Evolutionary conservation across 2,113 vertebrate species (phyloP), one percentile per base, ranked within the genome.

Genomic region (Melanostigma gelatinosum): DNA sequence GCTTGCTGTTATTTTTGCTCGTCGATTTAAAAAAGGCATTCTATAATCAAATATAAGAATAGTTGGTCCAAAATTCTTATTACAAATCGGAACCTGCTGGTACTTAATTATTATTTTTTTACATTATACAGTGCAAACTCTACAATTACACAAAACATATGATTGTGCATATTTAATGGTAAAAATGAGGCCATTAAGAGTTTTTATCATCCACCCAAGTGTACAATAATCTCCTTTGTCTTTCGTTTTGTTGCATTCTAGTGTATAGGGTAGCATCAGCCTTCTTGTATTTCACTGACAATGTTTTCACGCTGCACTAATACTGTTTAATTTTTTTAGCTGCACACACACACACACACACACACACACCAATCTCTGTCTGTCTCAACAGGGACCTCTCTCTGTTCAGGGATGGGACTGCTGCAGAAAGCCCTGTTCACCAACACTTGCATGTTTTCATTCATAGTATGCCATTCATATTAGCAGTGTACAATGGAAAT

Each of bases 401-500:
- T 75, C 29, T 18, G 20, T 73, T 57, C 66, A 69, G 32, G 52
- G 62, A 86, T 80, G 9, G 22, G 22, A 54, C 48, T 66, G 46
- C 40, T 29, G 10, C 70, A 75, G 36, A 42, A 63, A 72, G 18
- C 55, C 24, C 18, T 61, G 68, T 48, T 77, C 69, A 64, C 10
- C 54, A 64, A 62, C n/a, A 68, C 75, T 40, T 70, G 52, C 48
- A 50, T 85, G 73, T 83, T 75, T 88, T 74, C 88, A 90, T 90
- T 90, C 80, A 89, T 58, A 24, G 22, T 81, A 57, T 87, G 84
- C 84, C 75, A 83, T 84, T 86, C 84, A 89, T 65, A 55, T 80
- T 10, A 58, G 24, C 46, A 8, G 22, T 71, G 48, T 44, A 42
- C 40, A 18, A 66, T 40, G 8, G 38, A 72, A 3, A 61, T 63